Percentiles rank a stretch among this genome's conserved stretches.
phyloP scores from a whole-genome alignment of 2,888 invertebrate genomes.

The Uloborus plumipes region DNA sequence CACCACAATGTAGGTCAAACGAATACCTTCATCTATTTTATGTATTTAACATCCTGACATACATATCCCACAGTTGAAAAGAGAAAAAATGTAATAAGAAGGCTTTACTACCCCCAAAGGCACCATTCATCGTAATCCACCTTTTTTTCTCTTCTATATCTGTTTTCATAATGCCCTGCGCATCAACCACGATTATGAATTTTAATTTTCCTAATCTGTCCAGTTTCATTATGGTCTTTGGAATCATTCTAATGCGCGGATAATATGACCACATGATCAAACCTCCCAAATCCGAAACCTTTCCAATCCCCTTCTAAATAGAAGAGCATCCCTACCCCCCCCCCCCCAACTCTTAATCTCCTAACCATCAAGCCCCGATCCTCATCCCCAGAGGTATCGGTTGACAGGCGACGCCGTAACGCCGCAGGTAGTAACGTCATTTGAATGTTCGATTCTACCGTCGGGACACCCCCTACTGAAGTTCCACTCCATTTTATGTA shows the following conservation, averaged over 20 bases:
- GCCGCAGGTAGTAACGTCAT: constrained; percentile 60
- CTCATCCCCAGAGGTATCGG: constrained; percentile 50
- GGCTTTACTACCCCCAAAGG: too few species aligned
- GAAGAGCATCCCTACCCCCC: constrained; percentile 32
- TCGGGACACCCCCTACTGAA: constrained; percentile 13
- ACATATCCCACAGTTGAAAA: too few species aligned
- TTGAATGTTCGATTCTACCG: constrained; percentile 37
- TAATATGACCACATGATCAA: constrained; percentile 30
- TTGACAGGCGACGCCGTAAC: constrained; percentile 45
- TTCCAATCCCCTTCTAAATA: constrained; percentile 52
- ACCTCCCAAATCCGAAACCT: constrained; percentile 42
- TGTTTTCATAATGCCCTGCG: too few species aligned
- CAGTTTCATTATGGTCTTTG: background rate
- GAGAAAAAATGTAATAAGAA: too few species aligned
- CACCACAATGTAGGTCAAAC: too few species aligned
- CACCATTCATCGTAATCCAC: too few species aligned
- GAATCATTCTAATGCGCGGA: constrained; percentile 42
- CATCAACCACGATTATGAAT: too few species aligned
- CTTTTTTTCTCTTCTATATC: too few species aligned
- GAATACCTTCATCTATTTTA: too few species aligned
- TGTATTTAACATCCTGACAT: too few species aligned
- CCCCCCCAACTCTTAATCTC: constrained; percentile 33
- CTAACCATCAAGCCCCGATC: constrained; percentile 5
- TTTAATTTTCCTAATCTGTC: too few species aligned
- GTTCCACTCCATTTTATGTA: constrained; percentile 3